Evolutionary conservation across 2,113 vertebrate genomes (phyloP), one percentile per base, ranked within the genome.

Genomic region (Pedionomus torquatus): DNA sequence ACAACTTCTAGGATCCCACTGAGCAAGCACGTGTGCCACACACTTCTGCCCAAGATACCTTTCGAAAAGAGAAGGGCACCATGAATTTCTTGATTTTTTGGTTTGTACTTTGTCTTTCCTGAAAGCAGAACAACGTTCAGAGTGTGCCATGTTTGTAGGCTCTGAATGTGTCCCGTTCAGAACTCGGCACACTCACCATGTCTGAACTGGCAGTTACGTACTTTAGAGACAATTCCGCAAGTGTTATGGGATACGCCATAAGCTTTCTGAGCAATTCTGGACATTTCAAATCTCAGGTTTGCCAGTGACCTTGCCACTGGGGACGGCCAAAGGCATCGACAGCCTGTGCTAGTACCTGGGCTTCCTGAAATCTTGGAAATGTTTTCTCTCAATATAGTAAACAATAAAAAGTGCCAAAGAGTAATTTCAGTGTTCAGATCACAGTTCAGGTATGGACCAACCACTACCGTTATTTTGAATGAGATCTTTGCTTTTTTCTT

Each of bases 401-500:
- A 71, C 31, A 8, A 16, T 4, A 33, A 26, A 24, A 79, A 79
- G 21, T 46, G 51, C 23, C 57, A 39, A 58, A 84, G 33, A 48
- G 17, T 35, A 48, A 63, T 39, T n/a, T 74, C 33, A 68, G 21
- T n/a, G 52, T 64, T 86, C 37, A 14, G 44, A 10, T 49, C 66
- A 37, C 39, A 17, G 57, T 20, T 83, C 30, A 61, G 31, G 13
- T 44, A 10, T 30, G 3, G 16, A 44, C 16, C 33, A 75, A 46
- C 33, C n/a, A 66, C 5, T 51, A 52, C 3, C 0, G 0, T 26
- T 78, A 13, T 61, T 65, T 83, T 66, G 24, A 48, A 57, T 68
- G 10, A 84, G 49, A 52, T 25, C 31, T 66, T 83, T 75, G 24
- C 6, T 61, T 79, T 66, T 70, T 15, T n/a, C 54, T 52, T 65